These are phyloP conservation scores for Bucco capensis DNA, from an alignment of 2,113 vertebrate species.

Conservation along the genomic window DNA sequence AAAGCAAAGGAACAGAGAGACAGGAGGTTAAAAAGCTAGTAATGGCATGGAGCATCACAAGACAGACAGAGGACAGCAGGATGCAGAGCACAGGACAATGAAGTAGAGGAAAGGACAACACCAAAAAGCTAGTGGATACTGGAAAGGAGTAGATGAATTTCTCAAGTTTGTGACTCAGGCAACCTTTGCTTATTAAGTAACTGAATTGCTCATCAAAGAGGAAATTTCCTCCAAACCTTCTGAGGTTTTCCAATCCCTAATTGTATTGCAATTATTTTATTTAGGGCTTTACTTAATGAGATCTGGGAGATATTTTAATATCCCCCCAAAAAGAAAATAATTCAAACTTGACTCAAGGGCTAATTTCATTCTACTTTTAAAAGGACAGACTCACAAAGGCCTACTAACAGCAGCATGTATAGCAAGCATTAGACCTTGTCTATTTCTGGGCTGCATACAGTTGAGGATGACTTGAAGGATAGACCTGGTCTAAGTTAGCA, in stretches of 20 bases:
- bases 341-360: conserved; percentile 77
- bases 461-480: background rate
- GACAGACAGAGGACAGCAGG: background rate
- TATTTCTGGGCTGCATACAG: background rate
- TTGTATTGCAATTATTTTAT: conserved; percentile 73
- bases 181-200: conserved; percentile 13
- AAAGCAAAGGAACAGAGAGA: background rate
- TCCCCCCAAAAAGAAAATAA: conserved; percentile 73
- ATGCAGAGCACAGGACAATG: accelerated
- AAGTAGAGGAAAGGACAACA: background rate
- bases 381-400: background rate
- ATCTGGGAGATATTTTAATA: conserved; percentile 76
- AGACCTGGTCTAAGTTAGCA: background rate
- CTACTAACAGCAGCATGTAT: background rate
- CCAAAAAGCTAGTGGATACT: background rate
- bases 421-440: background rate
- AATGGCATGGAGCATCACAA: background rate
- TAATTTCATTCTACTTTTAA: conserved; percentile 75
- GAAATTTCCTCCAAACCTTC: conserved; percentile 58
- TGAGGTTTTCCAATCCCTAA: conserved; percentile 65
- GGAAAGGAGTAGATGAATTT: background rate
- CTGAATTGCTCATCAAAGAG: conserved; percentile 23
- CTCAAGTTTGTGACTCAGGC: background rate
- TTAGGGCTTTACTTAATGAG: conserved; percentile 76
- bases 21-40: background rate